Base-by-base conservation (phyloP, 1,140 invertebrate genomes). In the Tenebrio molitor region DNA sequence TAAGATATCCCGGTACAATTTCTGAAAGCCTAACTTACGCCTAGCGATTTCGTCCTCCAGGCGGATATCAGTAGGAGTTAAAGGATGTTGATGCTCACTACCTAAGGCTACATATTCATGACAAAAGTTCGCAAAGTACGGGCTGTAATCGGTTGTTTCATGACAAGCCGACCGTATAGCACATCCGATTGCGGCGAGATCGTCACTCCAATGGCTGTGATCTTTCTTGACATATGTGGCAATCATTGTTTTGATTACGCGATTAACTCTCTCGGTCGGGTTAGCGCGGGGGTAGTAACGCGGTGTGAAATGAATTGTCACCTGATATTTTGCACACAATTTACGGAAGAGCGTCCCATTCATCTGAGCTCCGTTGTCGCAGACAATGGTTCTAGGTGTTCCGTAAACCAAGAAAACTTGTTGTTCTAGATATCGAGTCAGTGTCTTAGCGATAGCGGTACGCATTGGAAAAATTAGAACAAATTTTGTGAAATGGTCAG, bases 71-170 rank as follows among this genome's bases (percentile, higher is more conserved):
- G n/a, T n/a, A 25, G 15, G 3, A 50, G 6, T 8, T 8, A 50
- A 12, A 3, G 16, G 12, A 15, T 39, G 36, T 39, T 12, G 12
- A 12, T n/a, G 12, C 2, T 39, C n/a, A 12, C 2, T 12, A 39
- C n/a, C 36, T 39, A 33, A 5, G 12, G 36, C 2, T 39, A n/a
- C 12, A 53, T 74, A 41, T 42, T 77, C 71, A 4, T 74, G 34
- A 7, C 77, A 70, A 69, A 78, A 78, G 34, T 75, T 75, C 1
- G 71, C 15, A 21, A 73, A 78, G 50, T 74, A 78, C 1, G 81
- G 82, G 4, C 74, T 76, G 21, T 65, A 78, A 10, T 73, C 34
- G 1, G 73, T 76, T 16, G 29, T 29, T 66, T 74, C 75, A 25
- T 69, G 63, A 16, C 14, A 19, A 8, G 68, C 10, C 8, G 69